These are phyloP conservation scores for Galeopsomyia nigrocyanea DNA, from an alignment of 2,888 invertebrate genomes.

Conservation along the genomic window DNA sequence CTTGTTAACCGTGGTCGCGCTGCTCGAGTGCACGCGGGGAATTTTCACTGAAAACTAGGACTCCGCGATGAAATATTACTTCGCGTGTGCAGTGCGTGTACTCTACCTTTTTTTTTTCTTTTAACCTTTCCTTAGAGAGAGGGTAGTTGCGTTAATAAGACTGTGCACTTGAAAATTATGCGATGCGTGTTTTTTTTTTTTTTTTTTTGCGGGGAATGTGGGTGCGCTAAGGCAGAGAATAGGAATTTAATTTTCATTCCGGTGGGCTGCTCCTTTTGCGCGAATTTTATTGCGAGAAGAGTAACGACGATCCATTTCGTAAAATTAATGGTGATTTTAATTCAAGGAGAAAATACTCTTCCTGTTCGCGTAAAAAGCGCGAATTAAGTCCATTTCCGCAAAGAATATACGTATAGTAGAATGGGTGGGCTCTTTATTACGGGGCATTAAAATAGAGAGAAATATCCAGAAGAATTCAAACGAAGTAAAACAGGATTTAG, in stretches of 20 bases:
- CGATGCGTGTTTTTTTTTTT: too few relatives aligned
- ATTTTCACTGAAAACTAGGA: background rate
- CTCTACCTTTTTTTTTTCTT: background rate
- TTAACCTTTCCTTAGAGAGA: too few relatives aligned
- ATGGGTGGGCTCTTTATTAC: slow-evolving; percentile 1
- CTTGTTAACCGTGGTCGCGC: slow-evolving; percentile 25
- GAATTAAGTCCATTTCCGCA: slow-evolving; percentile 4
- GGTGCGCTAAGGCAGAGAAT: too few relatives aligned
- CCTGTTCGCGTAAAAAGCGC: background rate
- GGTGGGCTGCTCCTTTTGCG: too few relatives aligned
- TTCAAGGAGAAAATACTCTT: background rate
- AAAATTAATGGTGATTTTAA: slow-evolving; percentile 9
- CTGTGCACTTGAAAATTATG: too few relatives aligned
- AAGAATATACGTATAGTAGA: background rate
- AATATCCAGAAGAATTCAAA: background rate
- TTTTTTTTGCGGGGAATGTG: too few relatives aligned
- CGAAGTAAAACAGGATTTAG: slow-evolving; percentile 32
- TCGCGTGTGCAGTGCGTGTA: background rate
- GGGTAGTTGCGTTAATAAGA: too few relatives aligned
- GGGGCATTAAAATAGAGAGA: slow-evolving; percentile 29
- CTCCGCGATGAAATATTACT: slow-evolving; percentile 6
- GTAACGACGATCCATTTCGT: background rate
- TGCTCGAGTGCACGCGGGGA: background rate
- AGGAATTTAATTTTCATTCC: too few relatives aligned
- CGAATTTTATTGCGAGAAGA: too few relatives aligned